Evolutionary conservation across 2,797 vertebrate genomes (phyloP).

Genomic region (Xiphophorus birchmanni): DNA sequence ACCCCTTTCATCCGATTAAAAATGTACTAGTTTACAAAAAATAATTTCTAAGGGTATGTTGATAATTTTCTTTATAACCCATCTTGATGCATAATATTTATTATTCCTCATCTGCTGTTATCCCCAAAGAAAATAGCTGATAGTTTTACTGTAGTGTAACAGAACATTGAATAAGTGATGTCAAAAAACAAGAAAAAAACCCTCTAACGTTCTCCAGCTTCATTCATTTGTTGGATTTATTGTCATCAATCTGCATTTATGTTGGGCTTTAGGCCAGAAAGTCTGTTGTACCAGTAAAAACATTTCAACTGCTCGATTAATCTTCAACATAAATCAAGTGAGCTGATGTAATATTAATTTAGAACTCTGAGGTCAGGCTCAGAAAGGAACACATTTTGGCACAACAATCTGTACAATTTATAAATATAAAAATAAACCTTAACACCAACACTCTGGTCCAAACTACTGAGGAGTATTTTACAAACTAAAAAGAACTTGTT

Average conservation of each 20-base stretch:
- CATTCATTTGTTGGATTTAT: conserved; percentile 43
- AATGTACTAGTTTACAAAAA: neutral
- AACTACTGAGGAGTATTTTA: conserved; percentile 19
- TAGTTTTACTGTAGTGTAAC: neutral
- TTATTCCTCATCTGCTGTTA: neutral
- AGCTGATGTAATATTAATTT: conserved; percentile 22
- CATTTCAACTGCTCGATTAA: conserved; percentile 13
- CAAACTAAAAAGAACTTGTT: conserved; percentile 6
- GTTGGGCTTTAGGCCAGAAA: conserved; percentile 21
- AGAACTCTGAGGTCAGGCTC: conserved; percentile 39
- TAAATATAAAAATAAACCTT: conserved; percentile 50
- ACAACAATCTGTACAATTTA: conserved; percentile 48
- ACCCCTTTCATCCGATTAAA: neutral
- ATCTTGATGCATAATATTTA: neutral
- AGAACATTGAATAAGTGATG: neutral
- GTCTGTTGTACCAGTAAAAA: conserved; percentile 7
- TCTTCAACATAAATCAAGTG: conserved; percentile 48
- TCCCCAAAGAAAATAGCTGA: neutral
- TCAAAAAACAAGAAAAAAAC: neutral
- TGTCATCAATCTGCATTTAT: conserved; percentile 24
- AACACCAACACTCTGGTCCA: conserved; percentile 16
- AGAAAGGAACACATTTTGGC: conserved; percentile 45
- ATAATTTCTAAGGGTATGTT: neutral
- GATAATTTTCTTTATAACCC: neutral
- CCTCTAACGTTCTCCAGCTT: conserved; percentile 13